phyloP scores from a whole-genome alignment of 2,888 invertebrate genomes.

The Drosophila histrio region DNA sequence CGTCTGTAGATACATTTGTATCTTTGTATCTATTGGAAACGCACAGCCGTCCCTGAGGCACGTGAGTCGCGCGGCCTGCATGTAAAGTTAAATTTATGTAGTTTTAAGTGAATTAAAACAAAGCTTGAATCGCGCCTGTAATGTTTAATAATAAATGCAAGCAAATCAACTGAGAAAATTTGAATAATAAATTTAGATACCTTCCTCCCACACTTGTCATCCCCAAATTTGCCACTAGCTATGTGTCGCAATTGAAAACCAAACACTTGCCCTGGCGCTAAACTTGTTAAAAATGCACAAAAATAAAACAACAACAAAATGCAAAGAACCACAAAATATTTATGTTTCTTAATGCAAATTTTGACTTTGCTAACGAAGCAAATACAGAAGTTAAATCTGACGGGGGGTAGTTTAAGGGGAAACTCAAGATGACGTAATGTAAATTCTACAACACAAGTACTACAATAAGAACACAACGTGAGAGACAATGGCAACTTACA shows the following conservation, averaged over 20 bases:
- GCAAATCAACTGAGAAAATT: slow-evolving; percentile 63
- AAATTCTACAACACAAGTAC: neutral
- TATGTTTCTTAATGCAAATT: slow-evolving; percentile 72
- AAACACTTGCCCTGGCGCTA: slow-evolving; percentile 54
- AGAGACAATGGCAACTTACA: neutral
- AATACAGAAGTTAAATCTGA: slow-evolving; percentile 30
- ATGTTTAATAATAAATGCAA: slow-evolving; percentile 64
- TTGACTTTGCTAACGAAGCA: slow-evolving; percentile 65
- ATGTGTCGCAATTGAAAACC: slow-evolving; percentile 40
- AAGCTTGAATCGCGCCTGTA: slow-evolving; percentile 49
- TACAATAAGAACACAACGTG: neutral
- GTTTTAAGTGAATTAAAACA: slow-evolving; percentile 80
- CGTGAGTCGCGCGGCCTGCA: slow-evolving; percentile 65
- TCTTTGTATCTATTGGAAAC: slow-evolving; percentile 56
- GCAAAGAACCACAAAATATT: slow-evolving; percentile 54
- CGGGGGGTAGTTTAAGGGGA: neutral
- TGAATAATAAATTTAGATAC: slow-evolving; percentile 72
- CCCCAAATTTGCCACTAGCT: neutral
- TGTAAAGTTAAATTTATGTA: slow-evolving; percentile 78
- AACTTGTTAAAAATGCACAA: slow-evolving; percentile 65
- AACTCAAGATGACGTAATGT: slow-evolving; percentile 4
- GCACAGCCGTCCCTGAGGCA: slow-evolving; percentile 58
- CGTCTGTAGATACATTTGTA: slow-evolving; percentile 52
- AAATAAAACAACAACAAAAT: slow-evolving; percentile 26
- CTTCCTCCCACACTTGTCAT: neutral